Conservation (phyloP, 2,888 invertebrate species). For the Lissocephala sabroskyi region DNA sequence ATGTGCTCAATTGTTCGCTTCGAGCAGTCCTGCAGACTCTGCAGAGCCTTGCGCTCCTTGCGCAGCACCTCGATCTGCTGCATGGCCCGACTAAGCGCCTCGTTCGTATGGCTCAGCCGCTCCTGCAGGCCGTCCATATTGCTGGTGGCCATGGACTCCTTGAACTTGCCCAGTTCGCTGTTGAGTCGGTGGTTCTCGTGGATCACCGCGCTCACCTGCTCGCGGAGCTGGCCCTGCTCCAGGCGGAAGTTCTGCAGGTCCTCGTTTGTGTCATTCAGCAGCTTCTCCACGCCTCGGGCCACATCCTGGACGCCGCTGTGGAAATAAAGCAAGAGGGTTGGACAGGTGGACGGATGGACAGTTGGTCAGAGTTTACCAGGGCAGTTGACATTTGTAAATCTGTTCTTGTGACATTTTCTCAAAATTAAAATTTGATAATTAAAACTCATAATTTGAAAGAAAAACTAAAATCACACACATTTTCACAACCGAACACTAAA, state of each 20-base stretch:
- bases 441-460: too few species aligned
- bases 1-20: conserved; percentile 78
- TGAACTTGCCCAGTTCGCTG: conserved; percentile 45
- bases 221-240: conserved; percentile 59
- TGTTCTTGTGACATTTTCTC: too few species aligned
- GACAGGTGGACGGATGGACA: too few species aligned
- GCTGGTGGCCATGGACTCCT: conserved; percentile 17
- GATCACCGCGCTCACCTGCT: conserved; percentile 65
- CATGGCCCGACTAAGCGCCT: conserved; percentile 68
- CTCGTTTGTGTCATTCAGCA: conserved; percentile 54
- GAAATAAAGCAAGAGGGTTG: too few species aligned
- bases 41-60: conserved; percentile 79
- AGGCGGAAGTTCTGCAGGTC: conserved; percentile 57
- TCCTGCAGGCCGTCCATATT: conserved; percentile 26
- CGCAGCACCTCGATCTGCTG: conserved; percentile 69
- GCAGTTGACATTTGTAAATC: too few species aligned
- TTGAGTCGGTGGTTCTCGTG: conserved; percentile 68
- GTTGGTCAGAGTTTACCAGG: too few species aligned
- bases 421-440: too few species aligned
- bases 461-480: background rate
- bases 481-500: background rate
- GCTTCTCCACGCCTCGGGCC: conserved; percentile 47
- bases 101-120: conserved; percentile 53
- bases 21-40: conserved; percentile 79
- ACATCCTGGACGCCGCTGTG: conserved; percentile 35